A percentile compares a stretch with the other conserved stretches of the same genome.
These are phyloP conservation scores for Telmatochromis sp. DNA, from an alignment of 2,113 vertebrate genomes.

Conservation along the genomic window DNA sequence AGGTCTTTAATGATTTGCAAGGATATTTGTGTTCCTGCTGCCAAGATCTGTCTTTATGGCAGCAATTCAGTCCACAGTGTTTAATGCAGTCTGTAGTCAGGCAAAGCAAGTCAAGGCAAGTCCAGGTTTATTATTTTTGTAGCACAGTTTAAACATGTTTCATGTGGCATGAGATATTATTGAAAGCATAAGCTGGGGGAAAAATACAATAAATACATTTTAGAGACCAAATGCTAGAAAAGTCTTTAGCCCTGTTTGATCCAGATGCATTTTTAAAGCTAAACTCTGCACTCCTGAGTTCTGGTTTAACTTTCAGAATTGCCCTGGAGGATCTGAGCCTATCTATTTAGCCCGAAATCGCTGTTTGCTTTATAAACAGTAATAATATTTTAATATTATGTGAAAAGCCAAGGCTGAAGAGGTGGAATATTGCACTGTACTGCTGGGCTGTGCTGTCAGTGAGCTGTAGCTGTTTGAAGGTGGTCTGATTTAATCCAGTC, in stretches of 20 bases:
- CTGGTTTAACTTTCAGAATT: background rate
- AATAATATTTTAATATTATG: background rate
- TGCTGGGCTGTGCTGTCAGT: background rate
- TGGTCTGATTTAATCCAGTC: background rate
- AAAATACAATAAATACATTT: background rate
- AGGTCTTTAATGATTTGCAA: conserved; percentile 9
- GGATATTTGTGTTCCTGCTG: conserved; percentile 17
- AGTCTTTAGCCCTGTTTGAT: background rate
- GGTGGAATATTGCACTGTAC: background rate
- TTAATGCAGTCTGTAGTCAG: background rate
- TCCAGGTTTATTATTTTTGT: background rate
- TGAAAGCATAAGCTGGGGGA: background rate
- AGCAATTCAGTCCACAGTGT: conserved; percentile 5
- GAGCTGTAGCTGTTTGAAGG: background rate
- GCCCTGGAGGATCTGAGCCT: background rate
- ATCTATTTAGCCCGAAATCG: background rate
- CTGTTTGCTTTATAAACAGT: background rate
- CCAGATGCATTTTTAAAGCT: background rate
- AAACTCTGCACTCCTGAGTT: background rate
- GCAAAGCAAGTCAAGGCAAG: background rate
- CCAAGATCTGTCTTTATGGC: conserved; percentile 25
- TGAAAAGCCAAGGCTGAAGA: background rate
- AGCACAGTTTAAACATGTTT: background rate
- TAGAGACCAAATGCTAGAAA: background rate
- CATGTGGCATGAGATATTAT: background rate